These are phyloP conservation scores for Cheilosia vernalis DNA, from an alignment of 2,888 invertebrate genomes.

Conservation along the genomic window DNA sequence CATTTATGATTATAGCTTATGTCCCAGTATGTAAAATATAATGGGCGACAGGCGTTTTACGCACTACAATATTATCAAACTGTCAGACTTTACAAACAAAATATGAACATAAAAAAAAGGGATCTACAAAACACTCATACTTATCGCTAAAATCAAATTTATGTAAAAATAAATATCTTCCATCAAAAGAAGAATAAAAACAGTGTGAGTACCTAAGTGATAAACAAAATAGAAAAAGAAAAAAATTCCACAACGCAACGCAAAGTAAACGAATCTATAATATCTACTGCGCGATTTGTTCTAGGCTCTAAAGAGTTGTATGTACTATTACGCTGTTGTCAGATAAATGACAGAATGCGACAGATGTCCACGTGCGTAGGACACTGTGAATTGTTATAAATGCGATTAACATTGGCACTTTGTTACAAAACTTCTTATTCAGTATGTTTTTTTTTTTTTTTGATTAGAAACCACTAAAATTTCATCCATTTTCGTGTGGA, in stretches of 20 bases:
- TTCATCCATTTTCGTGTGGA: neutral
- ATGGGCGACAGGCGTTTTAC: too few species aligned
- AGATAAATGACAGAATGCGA: neutral
- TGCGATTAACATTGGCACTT: constrained; percentile 12
- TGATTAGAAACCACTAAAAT: neutral
- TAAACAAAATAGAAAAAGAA: neutral
- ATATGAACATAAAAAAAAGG: neutral
- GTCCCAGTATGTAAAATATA: too few species aligned
- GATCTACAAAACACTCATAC: neutral
- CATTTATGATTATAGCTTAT: too few species aligned
- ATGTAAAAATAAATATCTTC: neutral
- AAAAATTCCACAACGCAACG: neutral
- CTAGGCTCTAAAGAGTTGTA: neutral
- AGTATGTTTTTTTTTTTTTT: constrained; percentile 1
- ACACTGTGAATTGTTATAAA: constrained; percentile 12
- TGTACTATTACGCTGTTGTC: neutral
- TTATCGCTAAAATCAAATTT: constrained; percentile 10
- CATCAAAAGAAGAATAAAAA: neutral
- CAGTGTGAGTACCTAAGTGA: neutral
- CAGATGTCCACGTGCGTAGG: neutral
- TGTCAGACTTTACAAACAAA: too few species aligned
- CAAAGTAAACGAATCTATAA: neutral
- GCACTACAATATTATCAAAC: too few species aligned
- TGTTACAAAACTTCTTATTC: neutral
- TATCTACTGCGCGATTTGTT: neutral